Evolutionary conservation across 2,797 vertebrate species (phyloP), one percentile per base, ranked within the genome.

Genomic region (Melanotaenia maccullochi): DNA sequence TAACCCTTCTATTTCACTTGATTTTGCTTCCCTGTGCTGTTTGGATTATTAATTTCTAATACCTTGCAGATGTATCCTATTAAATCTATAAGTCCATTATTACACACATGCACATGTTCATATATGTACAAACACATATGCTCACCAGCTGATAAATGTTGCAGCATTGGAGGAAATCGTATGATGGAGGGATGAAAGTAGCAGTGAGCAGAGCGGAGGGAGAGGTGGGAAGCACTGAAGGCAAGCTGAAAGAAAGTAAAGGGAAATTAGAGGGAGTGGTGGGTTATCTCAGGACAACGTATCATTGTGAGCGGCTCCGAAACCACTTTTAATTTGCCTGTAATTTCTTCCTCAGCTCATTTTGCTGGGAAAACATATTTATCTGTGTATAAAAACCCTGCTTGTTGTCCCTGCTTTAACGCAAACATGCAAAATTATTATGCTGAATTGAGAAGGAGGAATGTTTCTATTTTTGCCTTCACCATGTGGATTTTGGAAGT

Each of bases 31-130:
- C 1, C 75, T 44, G 60, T 36, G 25, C 28, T 28, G 28, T 28
- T 28, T 28, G 28, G 28, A 28, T 79, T 74, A 86, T 68, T 82
- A 69, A 76, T 71, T 44, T 68, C 25, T 82, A 76, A 83, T 80
- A 59, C 47, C 1, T 81, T 65, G 52, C 89, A 90, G 83, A 88
- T 87, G 84, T 73, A 24, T 63, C 42, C 38, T 75, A 75, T 72
- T 62, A 40, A 61, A 79, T 76, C 42, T 76, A 13, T 22, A 52
- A n/a, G 22, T 51, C 32, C 62, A 51, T 52, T 52, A 49, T 68
- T 65, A 63, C 14, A 42, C 20, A 32, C 32, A 60, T 4, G 6
- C 54, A 78, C 13, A 35, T 68, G 67, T 76, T 52, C 13, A 52
- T 33, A 32, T 33, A 9, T 59, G 20, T 62, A 63, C 58, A 59